phyloP scores from a whole-genome alignment of 1,140 invertebrate genomes.

The Bombus cullumanus region DNA sequence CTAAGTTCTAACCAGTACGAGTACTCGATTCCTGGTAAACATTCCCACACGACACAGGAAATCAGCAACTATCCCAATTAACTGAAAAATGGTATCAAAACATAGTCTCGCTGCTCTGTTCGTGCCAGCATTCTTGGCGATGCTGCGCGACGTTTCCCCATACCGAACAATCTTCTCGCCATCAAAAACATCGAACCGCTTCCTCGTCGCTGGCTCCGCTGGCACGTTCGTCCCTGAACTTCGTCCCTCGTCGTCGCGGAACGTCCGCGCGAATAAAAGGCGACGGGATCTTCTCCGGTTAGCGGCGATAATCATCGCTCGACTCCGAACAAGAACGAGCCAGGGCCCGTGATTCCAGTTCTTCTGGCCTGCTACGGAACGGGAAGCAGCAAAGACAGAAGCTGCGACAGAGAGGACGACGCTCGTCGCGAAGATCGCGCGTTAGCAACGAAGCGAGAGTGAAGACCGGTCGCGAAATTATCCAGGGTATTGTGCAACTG shows the following conservation, averaged over 20 bases:
- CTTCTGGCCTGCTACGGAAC: slow-evolving; percentile 19
- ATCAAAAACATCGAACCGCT: slow-evolving; percentile 8
- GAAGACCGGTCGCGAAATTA: slow-evolving; percentile 51
- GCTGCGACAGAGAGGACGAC: slow-evolving; percentile 3
- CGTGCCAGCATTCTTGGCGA: neutral
- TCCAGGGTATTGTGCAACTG: slow-evolving; percentile 49
- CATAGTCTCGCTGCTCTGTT: neutral
- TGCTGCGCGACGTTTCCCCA: neutral
- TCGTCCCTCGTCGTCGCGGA: neutral
- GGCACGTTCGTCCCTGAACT: neutral
- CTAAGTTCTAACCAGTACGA: neutral
- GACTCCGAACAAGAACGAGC: slow-evolving; percentile 47
- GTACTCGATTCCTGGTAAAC: neutral
- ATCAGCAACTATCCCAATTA: neutral
- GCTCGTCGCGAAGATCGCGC: slow-evolving; percentile 10
- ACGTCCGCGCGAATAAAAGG: slow-evolving; percentile 4
- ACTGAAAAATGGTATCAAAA: neutral
- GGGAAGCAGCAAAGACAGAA: slow-evolving; percentile 14
- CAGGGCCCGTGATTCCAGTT: slow-evolving; percentile 56
- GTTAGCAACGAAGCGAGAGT: slow-evolving; percentile 50
- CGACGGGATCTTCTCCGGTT: slow-evolving; percentile 21
- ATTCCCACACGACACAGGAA: neutral
- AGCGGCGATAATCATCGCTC: slow-evolving; percentile 53
- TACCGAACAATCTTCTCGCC: neutral
- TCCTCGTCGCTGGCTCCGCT: neutral